Conservation (phyloP, 2,113 vertebrate species). For the Protobothrops flavoviridis region DNA sequence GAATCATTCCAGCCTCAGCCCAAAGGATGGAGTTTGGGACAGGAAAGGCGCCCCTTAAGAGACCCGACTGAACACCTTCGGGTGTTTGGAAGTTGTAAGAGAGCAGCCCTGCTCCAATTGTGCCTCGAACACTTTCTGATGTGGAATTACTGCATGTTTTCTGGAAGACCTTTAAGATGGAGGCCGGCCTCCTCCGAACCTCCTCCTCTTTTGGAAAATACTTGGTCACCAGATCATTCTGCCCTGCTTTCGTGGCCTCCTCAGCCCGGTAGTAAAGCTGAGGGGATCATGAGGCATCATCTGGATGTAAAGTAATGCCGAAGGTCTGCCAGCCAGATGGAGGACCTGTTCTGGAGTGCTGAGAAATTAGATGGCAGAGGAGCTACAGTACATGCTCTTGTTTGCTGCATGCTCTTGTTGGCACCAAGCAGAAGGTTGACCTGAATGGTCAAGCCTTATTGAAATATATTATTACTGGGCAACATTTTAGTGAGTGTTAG, state of each 20-base stretch:
- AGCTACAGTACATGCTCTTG: too few species aligned
- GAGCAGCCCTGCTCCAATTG: neutral
- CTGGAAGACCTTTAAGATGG: neutral
- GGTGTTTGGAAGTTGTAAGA: neutral
- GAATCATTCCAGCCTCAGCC: neutral
- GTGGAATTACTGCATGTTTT: neutral
- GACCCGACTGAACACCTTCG: neutral
- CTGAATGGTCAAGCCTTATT: neutral
- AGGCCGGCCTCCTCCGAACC: neutral
- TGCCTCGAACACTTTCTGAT: neutral
- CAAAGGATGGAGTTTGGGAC: neutral
- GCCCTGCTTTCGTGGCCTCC: neutral
- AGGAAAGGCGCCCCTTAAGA: neutral
- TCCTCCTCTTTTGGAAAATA: neutral
- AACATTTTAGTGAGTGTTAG: neutral
- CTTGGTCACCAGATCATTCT: neutral
- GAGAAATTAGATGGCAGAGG: too few species aligned
- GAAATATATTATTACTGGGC: neutral
- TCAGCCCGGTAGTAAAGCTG: neutral
- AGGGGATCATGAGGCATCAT: too few species aligned
- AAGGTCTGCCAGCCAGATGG: too few species aligned
- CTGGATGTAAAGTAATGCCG: too few species aligned
- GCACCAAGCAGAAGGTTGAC: neutral
- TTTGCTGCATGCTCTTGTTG: too few species aligned
- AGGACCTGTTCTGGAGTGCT: too few species aligned